phyloP scores from a whole-genome alignment of 1,140 invertebrate genomes.

The Nasonia giraulti region DNA sequence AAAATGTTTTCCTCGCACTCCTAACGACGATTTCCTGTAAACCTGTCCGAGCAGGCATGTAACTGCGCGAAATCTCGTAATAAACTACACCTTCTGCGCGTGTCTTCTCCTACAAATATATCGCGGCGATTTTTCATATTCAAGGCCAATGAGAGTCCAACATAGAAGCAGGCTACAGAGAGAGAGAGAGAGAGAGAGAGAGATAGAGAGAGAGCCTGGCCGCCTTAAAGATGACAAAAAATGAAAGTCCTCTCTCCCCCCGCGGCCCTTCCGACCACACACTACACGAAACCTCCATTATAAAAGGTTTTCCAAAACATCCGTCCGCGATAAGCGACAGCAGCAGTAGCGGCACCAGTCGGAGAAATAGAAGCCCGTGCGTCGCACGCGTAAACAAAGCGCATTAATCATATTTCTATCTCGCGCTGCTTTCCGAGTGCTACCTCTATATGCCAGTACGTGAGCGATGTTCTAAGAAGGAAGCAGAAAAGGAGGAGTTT shows the following conservation, averaged over 20 bases:
- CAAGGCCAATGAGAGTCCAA: background rate
- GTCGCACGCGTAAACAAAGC: constrained; percentile 17
- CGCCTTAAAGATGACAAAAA: background rate
- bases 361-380: background rate
- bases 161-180: background rate
- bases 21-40: no score
- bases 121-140: background rate
- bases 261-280: no score
- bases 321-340: background rate
- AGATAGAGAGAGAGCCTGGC: background rate
- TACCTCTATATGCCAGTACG: background rate
- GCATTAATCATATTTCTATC: constrained; percentile 39
- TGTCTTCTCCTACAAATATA: background rate
- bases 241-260: background rate
- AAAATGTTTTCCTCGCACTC: no score
- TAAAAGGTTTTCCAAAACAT: constrained; percentile 1
- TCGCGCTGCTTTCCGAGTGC: background rate
- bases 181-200: background rate
- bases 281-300: constrained; percentile 13
- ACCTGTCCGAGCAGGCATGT: no score
- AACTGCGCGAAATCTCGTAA: background rate
- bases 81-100: background rate
- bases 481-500: background rate
- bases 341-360: background rate
- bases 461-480: constrained; percentile 11